Evolutionary conservation across 1,140 invertebrate genomes (phyloP), one percentile per base, ranked within the genome.

Genomic region (Tachypleus tridentatus): DNA sequence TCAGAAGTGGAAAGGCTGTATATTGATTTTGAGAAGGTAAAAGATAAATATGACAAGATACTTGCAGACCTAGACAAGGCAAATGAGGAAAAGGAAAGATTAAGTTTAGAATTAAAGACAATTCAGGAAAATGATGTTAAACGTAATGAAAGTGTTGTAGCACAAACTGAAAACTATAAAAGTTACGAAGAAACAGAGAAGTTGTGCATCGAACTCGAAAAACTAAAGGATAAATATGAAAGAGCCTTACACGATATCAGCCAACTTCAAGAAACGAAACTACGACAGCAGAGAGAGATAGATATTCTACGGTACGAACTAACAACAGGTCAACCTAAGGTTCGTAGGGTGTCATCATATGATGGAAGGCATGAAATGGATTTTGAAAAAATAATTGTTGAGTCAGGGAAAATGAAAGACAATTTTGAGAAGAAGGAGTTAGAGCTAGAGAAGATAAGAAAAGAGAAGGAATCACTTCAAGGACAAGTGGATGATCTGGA

Each of bases 1-100:
- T 77, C 82, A 57, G 88, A 91, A 70, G 77, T 90, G 50, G 90
- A 92, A 73, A 79, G 88, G 54, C 82, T 88, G 52, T 83, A 87
- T 72, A 89, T 92, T 72, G 90, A 93, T 72, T 85, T 87, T 66
- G 89, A 92, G 73, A 92, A 92, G 78, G 82, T 89, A 51, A 82
- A 87, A 63, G 89, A 92, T 72, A 81, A 87, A 66, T 86, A 88
- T 73, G 89, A 93, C 72, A 91, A 91, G 79, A 84, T 85, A 0
- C 79, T 86, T 53, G 81, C 84, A 67, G 90, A 92, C 68, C 76
- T 91, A 74, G 87, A 89, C 68, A 81, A 86, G 62, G 82, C 84
- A 62, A 79, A 83, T 70, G 85, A 86, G 73, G 80, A 82, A 50
- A 75, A 75, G 59, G 77, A 79, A 54, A 73, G 72, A 64, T 70